Evolutionary conservation across 2,888 invertebrate genomes (phyloP).

Genomic region (Aethes cnicana): DNA sequence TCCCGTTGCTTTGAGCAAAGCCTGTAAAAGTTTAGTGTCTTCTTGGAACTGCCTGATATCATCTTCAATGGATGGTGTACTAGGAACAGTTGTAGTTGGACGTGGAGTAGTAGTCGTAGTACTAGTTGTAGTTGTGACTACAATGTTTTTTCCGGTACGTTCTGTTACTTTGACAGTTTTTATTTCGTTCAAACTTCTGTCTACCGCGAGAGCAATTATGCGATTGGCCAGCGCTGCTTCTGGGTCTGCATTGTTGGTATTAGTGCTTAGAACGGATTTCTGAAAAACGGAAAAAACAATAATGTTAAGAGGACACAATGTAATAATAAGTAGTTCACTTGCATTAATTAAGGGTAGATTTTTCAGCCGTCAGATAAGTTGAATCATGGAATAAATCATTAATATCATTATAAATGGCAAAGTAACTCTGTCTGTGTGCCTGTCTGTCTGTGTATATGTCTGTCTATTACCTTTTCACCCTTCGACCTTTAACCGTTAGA

Average conservation of each 20-base stretch:
- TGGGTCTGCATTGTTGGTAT: slow-evolving; percentile 63
- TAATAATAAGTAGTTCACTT: too few species aligned
- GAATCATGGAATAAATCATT: too few species aligned
- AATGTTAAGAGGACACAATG: background rate
- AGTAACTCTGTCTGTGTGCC: too few species aligned
- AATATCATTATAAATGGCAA: too few species aligned
- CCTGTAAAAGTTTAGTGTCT: slow-evolving; percentile 74
- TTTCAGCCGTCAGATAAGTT: too few species aligned
- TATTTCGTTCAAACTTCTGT: slow-evolving; percentile 73
- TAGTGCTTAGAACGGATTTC: slow-evolving; percentile 72
- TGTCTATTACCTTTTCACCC: too few species aligned
- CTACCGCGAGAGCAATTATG: slow-evolving; percentile 80
- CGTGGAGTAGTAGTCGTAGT: slow-evolving; percentile 56
- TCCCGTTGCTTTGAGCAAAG: slow-evolving; percentile 71
- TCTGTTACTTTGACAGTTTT: slow-evolving; percentile 54
- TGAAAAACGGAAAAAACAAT: slow-evolving; percentile 45
- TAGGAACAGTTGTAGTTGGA: slow-evolving; percentile 52
- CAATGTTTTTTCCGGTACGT: slow-evolving; percentile 55
- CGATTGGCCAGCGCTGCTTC: slow-evolving; percentile 78
- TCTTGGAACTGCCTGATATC: slow-evolving; percentile 77
- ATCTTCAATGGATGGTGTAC: slow-evolving; percentile 66
- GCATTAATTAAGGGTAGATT: too few species aligned
- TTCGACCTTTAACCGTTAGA: too few species aligned
- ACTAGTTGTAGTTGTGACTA: slow-evolving; percentile 51
- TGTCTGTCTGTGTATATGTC: too few species aligned